Conservation (phyloP, 1,140 invertebrate species). For the Polyergus mexicanus region DNA sequence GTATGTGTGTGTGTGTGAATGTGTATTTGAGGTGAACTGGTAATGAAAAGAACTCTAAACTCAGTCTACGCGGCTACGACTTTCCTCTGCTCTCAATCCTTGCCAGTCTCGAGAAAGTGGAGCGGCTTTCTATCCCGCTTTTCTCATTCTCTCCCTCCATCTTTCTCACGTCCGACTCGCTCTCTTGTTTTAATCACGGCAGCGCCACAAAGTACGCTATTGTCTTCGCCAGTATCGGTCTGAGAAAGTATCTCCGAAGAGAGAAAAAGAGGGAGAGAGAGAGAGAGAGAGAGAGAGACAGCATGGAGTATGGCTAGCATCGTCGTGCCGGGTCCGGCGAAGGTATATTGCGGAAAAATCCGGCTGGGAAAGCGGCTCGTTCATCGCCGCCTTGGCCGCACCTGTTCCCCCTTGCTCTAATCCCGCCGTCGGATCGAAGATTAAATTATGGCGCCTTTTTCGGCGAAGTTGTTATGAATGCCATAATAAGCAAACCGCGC, state of each 20-base stretch:
- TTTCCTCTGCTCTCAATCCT: conserved; percentile 54
- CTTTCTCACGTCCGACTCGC: conserved; percentile 73
- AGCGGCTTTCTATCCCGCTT: conserved; percentile 13
- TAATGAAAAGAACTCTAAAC: conserved; percentile 82
- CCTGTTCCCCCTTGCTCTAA: conserved; percentile 64
- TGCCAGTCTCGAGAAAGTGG: conserved; percentile 29
- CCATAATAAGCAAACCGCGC: not conserved
- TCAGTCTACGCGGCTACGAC: conserved; percentile 62
- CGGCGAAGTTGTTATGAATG: conserved; percentile 16
- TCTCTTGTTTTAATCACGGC: conserved; percentile 84
- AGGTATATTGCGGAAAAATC: conserved; percentile 73
- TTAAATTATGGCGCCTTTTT: conserved; percentile 56
- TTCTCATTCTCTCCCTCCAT: conserved; percentile 28
- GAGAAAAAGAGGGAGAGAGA: conserved; percentile 23
- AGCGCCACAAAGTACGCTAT: conserved; percentile 83
- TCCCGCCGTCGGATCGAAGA: conserved; percentile 48
- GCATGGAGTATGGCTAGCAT: conserved; percentile 37
- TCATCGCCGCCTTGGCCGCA: conserved; percentile 67
- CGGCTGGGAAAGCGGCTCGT: conserved; percentile 69
- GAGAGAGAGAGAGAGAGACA: conserved; percentile 21
- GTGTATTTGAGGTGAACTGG: conserved; percentile 74
- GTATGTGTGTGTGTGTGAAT: conserved; percentile 44
- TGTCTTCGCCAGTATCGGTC: conserved; percentile 83
- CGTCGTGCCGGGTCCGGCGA: conserved; percentile 57
- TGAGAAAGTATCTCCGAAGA: conserved; percentile 75